Evolutionary conservation across 2,888 invertebrate species (phyloP).

Genomic region (Chymomyza procnemis): DNA sequence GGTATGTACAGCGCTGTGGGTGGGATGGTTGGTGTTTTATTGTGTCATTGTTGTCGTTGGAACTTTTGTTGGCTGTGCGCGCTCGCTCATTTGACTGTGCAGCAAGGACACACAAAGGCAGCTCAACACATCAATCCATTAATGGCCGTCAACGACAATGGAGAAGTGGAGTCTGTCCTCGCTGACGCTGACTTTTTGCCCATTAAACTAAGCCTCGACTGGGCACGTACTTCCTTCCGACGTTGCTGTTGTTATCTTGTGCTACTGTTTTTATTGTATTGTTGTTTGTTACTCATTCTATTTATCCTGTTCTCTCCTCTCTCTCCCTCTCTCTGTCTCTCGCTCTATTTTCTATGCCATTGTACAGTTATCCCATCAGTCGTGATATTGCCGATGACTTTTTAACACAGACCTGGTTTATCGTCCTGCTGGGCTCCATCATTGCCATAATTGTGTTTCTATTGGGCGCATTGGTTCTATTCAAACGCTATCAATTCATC

Average conservation of each 20-base stretch:
- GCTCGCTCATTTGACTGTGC: conserved; percentile 64
- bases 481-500: conserved; percentile 85
- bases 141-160: conserved; percentile 71
- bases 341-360: conserved; percentile 14
- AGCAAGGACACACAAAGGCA: conserved; percentile 27
- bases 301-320: neutral
- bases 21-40: conserved; percentile 32
- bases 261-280: conserved; percentile 5
- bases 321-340: neutral
- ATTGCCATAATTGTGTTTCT: conserved; percentile 90
- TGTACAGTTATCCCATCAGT: conserved; percentile 80
- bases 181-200: neutral
- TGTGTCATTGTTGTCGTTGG: conserved; percentile 42
- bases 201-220: conserved; percentile 57
- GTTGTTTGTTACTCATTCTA: conserved; percentile 16
- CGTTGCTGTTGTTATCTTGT: conserved; percentile 45
- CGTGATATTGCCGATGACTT: conserved; percentile 84
- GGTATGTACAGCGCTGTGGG: conserved; percentile 62
- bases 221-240: conserved; percentile 54
- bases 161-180: conserved; percentile 30
- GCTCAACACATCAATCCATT: conserved; percentile 68
- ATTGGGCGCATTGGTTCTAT: conserved; percentile 89
- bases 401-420: conserved; percentile 93
- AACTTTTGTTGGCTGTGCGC: conserved; percentile 22
- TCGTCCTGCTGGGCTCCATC: conserved; percentile 90